Evolutionary conservation across 1,140 invertebrate genomes (phyloP).

Genomic region (Maniola jurtina): DNA sequence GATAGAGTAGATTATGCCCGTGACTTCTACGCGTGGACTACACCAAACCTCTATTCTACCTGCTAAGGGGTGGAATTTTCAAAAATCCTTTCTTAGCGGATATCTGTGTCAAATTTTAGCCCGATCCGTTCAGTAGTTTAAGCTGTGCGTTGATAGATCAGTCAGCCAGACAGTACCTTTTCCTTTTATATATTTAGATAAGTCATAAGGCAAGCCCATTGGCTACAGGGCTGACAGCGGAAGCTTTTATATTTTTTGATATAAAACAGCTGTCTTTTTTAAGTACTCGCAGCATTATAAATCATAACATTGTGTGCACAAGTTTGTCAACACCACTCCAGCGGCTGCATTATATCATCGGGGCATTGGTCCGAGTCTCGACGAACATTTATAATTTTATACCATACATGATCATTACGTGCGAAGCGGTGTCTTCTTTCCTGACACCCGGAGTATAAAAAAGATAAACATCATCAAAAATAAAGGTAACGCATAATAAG

Average conservation of each 20-base stretch:
- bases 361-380: not conserved
- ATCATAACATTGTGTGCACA: constrained; percentile 27
- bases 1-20: too few relatives aligned
- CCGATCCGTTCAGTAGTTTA: too few relatives aligned
- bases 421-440: constrained; percentile 2
- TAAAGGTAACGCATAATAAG: not conserved
- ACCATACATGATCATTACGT: constrained; percentile 4
- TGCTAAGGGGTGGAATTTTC: too few relatives aligned
- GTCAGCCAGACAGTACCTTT: too few relatives aligned
- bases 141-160: too few relatives aligned
- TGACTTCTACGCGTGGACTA: too few relatives aligned
- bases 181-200: not conserved
- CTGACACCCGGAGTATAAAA: not conserved
- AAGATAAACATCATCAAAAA: constrained; percentile 2
- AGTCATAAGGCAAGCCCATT: constrained; percentile 11
- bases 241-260: constrained; percentile 26
- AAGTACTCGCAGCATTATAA: constrained; percentile 24
- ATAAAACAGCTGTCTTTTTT: constrained; percentile 28
- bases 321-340: constrained; percentile 20
- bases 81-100: too few relatives aligned
- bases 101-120: too few relatives aligned
- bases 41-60: too few relatives aligned
- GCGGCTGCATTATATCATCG: constrained; percentile 19
- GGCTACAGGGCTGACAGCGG: constrained; percentile 8
- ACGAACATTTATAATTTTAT: not conserved